A percentile compares a stretch with the other conserved stretches of the same genome.
These are phyloP conservation scores for Zosterops borbonicus DNA, from an alignment of 2,113 vertebrate species.

Conservation along the genomic window DNA sequence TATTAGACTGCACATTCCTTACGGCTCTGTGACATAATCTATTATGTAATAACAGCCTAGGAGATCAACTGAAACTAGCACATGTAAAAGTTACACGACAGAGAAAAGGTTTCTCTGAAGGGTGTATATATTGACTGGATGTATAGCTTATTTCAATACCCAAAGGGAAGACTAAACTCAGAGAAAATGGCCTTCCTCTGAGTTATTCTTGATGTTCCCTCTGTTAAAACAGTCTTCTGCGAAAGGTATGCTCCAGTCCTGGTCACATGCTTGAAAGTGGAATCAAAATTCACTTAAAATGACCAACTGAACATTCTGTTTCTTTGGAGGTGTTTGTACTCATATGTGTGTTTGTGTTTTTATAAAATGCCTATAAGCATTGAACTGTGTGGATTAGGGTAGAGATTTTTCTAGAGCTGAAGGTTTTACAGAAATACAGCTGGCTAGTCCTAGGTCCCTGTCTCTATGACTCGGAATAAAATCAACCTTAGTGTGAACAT, in stretches of 20 bases:
- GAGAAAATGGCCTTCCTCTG: constrained; percentile 6
- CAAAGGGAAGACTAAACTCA: constrained; percentile 4
- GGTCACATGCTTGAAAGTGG: constrained; percentile 1
- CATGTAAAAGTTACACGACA: background rate
- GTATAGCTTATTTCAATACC: constrained; percentile 7
- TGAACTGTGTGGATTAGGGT: constrained; percentile 13
- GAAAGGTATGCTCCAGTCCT: constrained; percentile 10
- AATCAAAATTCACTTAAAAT: constrained; percentile 28
- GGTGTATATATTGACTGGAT: constrained; percentile 8
- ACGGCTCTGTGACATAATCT: constrained; percentile 19
- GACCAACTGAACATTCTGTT: constrained; percentile 41
- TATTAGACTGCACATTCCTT: constrained; percentile 61
- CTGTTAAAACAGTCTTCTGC: background rate
- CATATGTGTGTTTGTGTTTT: constrained; percentile 10
- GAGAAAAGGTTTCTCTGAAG: background rate
- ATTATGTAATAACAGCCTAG: constrained; percentile 14
- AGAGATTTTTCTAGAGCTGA: constrained; percentile 13
- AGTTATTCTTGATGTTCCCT: constrained; percentile 4
- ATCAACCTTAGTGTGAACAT: background rate
- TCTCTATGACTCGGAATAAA: background rate
- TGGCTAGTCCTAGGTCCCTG: background rate
- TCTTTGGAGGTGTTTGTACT: constrained; percentile 23
- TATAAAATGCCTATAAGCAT: constrained; percentile 38
- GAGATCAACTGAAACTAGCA: constrained; percentile 55
- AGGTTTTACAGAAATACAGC: background rate